Base-by-base conservation (phyloP, 1,140 invertebrate genomes). In the Orchesella cincta region DNA sequence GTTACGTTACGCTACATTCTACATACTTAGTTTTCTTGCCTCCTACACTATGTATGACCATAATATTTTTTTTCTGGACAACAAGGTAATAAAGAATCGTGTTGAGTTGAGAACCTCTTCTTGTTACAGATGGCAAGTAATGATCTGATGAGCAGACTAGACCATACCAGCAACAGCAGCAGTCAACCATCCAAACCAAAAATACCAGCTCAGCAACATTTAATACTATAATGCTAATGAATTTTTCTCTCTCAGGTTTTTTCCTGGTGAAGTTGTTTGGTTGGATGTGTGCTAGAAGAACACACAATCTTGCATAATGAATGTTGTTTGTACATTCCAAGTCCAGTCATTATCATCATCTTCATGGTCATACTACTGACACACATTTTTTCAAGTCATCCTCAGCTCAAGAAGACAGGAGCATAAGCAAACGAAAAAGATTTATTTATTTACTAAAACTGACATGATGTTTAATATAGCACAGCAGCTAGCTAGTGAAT, bases 301-400 rank as follows among this genome's bases (percentile, higher is more conserved):
- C 39, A 46, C 39, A 46, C 39, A 46, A 46, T 12, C 39, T 12
- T 12, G 54, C n/a, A n/a, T n/a, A n/a, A 57, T 57, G 14, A 57
- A 16, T 26, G 54, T 3, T 26, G 54, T 57, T 57, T 16, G n/a
- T 57, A 57, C 54, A 57, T 57, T n/a, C 54, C 54, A 57, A n/a
- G n/a, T 23, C 54, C 8, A 67, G 3, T 67, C 62, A 67, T 67
- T 67, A 67, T 67, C 8, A 31, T 8, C 62, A 67, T 67, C 62
- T 31, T 67, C 62, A 33, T 67, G 29, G 62, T 67, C 62, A 67
- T 29, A 67, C 62, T 67, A 67, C 62, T 67, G 62, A 67, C 62
- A 67, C 31, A 67, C 62, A 67, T 67, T 67, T 67, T 31, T 67
- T 31, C 8, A 67, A 67, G n/a, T 8, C 3, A 62, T n/a, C 3